Evolutionary conservation across 2,888 invertebrate species (phyloP).

Genomic region (Phragmatobia fuliginosa): DNA sequence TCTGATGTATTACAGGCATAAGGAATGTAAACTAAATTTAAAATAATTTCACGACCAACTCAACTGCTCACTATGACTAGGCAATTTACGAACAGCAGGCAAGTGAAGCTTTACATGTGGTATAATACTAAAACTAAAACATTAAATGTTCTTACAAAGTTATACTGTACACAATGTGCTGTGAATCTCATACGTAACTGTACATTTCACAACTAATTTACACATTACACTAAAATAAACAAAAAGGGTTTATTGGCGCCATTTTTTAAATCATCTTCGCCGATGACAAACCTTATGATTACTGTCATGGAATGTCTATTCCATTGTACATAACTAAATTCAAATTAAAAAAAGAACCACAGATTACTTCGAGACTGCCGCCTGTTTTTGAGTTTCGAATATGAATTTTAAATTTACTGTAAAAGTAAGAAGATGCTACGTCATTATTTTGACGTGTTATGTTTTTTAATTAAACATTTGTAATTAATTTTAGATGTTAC

Average conservation of each 20-base stretch:
- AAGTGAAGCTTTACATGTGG: constrained; percentile 57
- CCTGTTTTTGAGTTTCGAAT: not conserved
- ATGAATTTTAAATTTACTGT: not conserved
- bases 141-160: constrained; percentile 45
- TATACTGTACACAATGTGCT: constrained; percentile 65
- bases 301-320: constrained; percentile 3
- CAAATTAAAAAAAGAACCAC: not conserved
- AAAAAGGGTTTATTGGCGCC: constrained; percentile 30
- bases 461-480: not conserved
- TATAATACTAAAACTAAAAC: constrained; percentile 55
- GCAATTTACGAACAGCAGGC: constrained; percentile 73
- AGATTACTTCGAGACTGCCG: not conserved
- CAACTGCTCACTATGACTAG: constrained; percentile 79
- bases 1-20: constrained; percentile 36
- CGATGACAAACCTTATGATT: not conserved
- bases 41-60: constrained; percentile 51
- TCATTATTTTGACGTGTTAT: not conserved
- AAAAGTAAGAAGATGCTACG: not conserved
- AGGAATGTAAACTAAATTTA: constrained; percentile 51
- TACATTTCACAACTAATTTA: constrained; percentile 71
- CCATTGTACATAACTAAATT: not conserved
- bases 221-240: constrained; percentile 42
- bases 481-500: not conserved
- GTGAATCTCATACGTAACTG: constrained; percentile 86
- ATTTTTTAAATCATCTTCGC: not conserved